phyloP scores from a whole-genome alignment of 2,888 invertebrate genomes.

The Nephrocerus scutellatus region DNA sequence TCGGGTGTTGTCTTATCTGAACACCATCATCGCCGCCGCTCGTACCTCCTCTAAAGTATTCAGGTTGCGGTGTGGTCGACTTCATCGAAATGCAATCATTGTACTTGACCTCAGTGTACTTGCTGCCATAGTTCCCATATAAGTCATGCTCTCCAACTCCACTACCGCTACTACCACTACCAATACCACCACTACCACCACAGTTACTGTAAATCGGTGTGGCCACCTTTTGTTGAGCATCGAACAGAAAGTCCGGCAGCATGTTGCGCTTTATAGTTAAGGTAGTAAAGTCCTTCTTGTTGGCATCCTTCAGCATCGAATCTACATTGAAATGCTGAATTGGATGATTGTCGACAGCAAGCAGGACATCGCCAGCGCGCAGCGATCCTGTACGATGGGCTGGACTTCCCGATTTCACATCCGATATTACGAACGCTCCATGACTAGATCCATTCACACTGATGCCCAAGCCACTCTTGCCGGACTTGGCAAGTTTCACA shows the following conservation, averaged over 20 bases:
- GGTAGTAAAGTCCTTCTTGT: constrained; percentile 41
- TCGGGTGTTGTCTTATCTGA: constrained; percentile 35
- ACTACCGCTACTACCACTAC: constrained; percentile 40
- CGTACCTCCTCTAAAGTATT: constrained; percentile 37
- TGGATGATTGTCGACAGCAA: constrained; percentile 81
- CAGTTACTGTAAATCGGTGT: constrained; percentile 45
- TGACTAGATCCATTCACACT: constrained; percentile 68
- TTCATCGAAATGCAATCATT: constrained; percentile 42
- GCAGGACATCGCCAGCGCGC: constrained; percentile 74
- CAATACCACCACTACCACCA: constrained; percentile 35
- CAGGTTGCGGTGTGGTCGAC: constrained; percentile 45
- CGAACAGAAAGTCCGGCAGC: constrained; percentile 45
- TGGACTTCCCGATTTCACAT: constrained; percentile 82
- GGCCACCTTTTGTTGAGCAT: constrained; percentile 36
- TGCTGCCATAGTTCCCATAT: constrained; percentile 37
- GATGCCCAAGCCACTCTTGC: constrained; percentile 75
- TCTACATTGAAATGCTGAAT: constrained; percentile 52
- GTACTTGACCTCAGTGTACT: constrained; percentile 38
- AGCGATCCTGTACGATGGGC: constrained; percentile 86
- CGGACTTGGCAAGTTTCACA: constrained; percentile 71
- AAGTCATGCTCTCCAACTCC: constrained; percentile 36
- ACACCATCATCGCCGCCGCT: constrained; percentile 35
- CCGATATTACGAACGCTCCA: constrained; percentile 70
- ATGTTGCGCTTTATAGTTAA: constrained; percentile 45
- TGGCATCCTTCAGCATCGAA: constrained; percentile 41